Base-by-base conservation (phyloP, 1,140 invertebrate species). In the Portunus trituberculatus region DNA sequence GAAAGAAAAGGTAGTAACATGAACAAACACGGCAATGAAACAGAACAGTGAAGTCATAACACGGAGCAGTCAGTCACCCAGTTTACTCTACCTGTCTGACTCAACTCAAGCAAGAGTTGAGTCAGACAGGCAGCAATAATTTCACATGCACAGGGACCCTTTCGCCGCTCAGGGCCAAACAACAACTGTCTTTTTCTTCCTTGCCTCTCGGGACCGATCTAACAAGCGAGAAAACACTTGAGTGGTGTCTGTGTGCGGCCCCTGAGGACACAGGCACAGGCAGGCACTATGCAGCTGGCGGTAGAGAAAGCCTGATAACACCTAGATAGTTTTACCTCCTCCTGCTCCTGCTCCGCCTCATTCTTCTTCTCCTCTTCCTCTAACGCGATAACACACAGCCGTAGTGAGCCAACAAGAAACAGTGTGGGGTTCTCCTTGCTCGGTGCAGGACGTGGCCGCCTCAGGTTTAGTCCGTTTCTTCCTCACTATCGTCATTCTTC, bases 191-290 rank as follows among this genome's bases (percentile, higher is more conserved):
- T 59, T 14, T 59, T 59, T 52, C 20, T 76, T 76, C 8, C 67
- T 25, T 76, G 20, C 67, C 8, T 76, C 67, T n/a, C 67, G 67
- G 20, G 67, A n/a, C n/a, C 25, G 25, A 76, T 76, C 67, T n/a
- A 76, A n/a, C 67, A 76, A 76, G 52, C 52, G 52, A 59, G 67
- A n/a, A 76, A 76, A 76, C 67, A 76, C 20, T 7, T n/a, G 67
- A 76, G 25, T n/a, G 67, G 4, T n/a, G 67, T 76, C 6, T 76
- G 20, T n/a, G 67, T 76, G 67, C 20, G 20, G 67, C 67, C 67
- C n/a, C 67, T n/a, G 67, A 76, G 67, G 67, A 76, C 67, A 76
- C 67, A 76, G 67, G n/a, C 67, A 76, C 67, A 76, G 67, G n/a
- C 67, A 76, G 67, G 20, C 67, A 76, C 67, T n/a, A 76, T 8